These are phyloP conservation scores for Ophiodon elongatus DNA, from an alignment of 2,113 vertebrate species.

Conservation along the genomic window DNA sequence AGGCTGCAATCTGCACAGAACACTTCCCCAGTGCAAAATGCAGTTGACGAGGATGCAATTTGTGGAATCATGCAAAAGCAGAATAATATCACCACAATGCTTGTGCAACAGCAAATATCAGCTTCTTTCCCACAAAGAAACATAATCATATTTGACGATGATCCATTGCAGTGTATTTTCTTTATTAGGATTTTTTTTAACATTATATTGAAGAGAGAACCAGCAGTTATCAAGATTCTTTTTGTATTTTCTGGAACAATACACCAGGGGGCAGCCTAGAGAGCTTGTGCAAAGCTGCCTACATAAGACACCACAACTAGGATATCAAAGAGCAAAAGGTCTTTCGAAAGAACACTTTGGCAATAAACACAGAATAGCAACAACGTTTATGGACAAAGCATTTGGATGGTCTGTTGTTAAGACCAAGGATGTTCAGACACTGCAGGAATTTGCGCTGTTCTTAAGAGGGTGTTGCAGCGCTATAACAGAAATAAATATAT, in stretches of 20 bases:
- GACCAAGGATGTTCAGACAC: neutral
- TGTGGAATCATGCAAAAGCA: no score
- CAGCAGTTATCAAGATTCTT: neutral
- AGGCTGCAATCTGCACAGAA: no score
- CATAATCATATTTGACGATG: neutral
- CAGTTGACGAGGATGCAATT: no score
- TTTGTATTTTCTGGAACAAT: neutral
- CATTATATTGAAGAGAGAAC: neutral
- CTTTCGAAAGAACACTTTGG: neutral
- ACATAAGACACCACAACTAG: neutral
- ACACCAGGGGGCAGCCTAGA: neutral
- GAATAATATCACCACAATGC: no score
- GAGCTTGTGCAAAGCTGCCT: neutral
- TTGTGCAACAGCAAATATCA: no score
- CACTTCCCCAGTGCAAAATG: no score
- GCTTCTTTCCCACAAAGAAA: neutral
- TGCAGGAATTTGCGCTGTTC: neutral
- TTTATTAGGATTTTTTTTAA: neutral
- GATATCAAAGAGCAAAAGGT: neutral
- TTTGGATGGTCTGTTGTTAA: neutral
- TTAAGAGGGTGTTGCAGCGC: neutral
- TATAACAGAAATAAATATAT: neutral
- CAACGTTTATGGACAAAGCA: neutral
- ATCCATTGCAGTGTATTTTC: neutral
- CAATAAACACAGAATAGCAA: neutral